These are phyloP conservation scores for Osmerus eperlanus DNA, from an alignment of 2,113 vertebrate genomes.

Conservation along the genomic window DNA sequence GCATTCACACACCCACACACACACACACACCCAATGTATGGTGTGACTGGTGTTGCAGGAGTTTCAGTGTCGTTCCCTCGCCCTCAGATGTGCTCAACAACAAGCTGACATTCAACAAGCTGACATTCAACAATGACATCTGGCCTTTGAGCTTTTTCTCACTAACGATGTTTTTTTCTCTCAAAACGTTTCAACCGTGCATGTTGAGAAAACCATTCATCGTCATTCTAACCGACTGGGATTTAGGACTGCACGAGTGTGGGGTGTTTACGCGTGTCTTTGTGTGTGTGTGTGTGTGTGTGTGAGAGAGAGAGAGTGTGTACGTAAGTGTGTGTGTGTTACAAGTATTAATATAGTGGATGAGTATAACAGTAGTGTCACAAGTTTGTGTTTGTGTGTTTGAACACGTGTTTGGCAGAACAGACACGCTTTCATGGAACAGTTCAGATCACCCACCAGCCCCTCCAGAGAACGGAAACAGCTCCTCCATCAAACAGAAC, in stretches of 20 bases:
- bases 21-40: slow-evolving; percentile 22
- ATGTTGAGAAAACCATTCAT: slow-evolving; percentile 20
- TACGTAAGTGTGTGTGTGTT: not conserved
- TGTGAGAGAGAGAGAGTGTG: not conserved
- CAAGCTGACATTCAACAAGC: slow-evolving; percentile 24
- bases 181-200: not conserved
- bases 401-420: slow-evolving; percentile 11
- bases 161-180: not conserved
- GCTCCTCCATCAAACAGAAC: slow-evolving; percentile 41
- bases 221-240: not conserved
- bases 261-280: slow-evolving; percentile 13
- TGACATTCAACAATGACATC: slow-evolving; percentile 28
- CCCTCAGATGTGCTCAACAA: slow-evolving; percentile 21
- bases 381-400: no score
- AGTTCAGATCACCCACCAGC: slow-evolving; percentile 21
- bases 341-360: no score
- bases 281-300: slow-evolving; percentile 12
- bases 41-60: no score
- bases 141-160: slow-evolving; percentile 21
- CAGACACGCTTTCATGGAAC: slow-evolving; percentile 22
- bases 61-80: slow-evolving; percentile 11
- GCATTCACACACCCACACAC: slow-evolving; percentile 12
- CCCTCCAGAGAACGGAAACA: slow-evolving; percentile 47
- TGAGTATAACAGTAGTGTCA: not conserved
- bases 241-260: slow-evolving; percentile 13